phyloP scores from a whole-genome alignment of 2,113 vertebrate genomes.

The Scophthalmus maximus region DNA sequence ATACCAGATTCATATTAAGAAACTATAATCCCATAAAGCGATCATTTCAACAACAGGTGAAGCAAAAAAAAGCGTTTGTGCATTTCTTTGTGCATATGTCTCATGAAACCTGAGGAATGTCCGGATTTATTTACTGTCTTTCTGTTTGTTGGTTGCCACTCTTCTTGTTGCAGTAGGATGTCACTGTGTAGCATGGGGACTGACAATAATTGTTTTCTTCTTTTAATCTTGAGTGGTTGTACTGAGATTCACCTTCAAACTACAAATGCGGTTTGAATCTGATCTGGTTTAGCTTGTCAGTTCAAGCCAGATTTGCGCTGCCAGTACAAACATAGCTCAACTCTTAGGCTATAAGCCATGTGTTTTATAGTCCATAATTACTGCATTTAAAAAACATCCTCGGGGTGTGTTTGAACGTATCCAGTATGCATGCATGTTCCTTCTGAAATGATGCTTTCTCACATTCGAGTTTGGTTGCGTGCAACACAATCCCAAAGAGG shows the following conservation, averaged over 20 bases:
- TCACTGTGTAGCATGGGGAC: background rate
- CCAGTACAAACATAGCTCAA: slow-evolving; percentile 3
- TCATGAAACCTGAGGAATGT: background rate
- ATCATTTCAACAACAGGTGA: background rate
- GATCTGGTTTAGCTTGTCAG: slow-evolving; percentile 32
- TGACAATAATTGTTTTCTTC: background rate
- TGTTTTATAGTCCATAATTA: slow-evolving; percentile 19
- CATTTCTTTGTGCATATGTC: background rate
- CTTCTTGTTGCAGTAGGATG: background rate
- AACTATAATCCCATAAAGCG: background rate
- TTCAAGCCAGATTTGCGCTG: slow-evolving; percentile 32
- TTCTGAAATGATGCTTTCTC: background rate
- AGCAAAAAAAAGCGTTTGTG: background rate
- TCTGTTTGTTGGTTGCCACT: background rate
- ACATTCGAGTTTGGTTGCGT: slow-evolving; percentile 4
- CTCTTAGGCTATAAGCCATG: background rate
- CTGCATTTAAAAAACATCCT: slow-evolving; percentile 18
- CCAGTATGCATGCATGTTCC: background rate
- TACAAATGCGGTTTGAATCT: slow-evolving; percentile 49
- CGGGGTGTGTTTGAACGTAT: background rate
- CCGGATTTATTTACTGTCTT: background rate
- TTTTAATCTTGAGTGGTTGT: slow-evolving; percentile 25
- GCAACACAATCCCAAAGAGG: slow-evolving; percentile 25
- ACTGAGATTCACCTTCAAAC: slow-evolving; percentile 34
- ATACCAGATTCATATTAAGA: background rate